Evolutionary conservation across 1,140 invertebrate species (phyloP).

Genomic region (Octopus sinensis): DNA sequence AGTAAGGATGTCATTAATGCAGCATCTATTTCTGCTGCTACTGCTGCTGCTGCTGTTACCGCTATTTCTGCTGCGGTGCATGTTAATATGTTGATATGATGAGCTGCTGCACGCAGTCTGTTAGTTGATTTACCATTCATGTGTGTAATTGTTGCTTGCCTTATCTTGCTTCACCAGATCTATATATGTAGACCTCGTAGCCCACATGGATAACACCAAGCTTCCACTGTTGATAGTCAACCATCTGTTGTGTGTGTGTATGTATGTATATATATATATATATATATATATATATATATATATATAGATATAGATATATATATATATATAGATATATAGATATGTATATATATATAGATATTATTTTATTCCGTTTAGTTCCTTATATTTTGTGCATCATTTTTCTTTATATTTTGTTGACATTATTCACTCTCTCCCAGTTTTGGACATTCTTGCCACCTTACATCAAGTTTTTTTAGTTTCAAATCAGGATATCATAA

Average conservation of each 20-base stretch:
- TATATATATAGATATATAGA: not conserved
- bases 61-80: not conserved
- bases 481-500: too few relatives aligned
- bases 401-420: too few relatives aligned
- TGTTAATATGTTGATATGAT: constrained; percentile 9
- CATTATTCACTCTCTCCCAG: too few relatives aligned
- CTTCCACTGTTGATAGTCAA: constrained; percentile 7
- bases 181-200: constrained; percentile 2
- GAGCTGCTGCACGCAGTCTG: not conserved
- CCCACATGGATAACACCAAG: not conserved
- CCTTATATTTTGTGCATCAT: too few relatives aligned
- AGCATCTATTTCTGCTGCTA: not conserved
- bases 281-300: constrained; percentile 5
- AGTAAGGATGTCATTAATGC: not conserved
- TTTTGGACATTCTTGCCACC: too few relatives aligned
- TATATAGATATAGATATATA: not conserved
- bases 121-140: not conserved
- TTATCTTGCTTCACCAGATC: constrained; percentile 9
- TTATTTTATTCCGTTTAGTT: too few relatives aligned
- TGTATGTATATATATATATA: not conserved
- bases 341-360: not conserved
- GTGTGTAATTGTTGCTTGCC: not conserved
- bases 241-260: not conserved
- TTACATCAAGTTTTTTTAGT: too few relatives aligned
- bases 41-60: not conserved